Evolutionary conservation across 2,797 vertebrate genomes (phyloP), one percentile per base, ranked within the genome.

Genomic region (Enteromius viviparus): DNA sequence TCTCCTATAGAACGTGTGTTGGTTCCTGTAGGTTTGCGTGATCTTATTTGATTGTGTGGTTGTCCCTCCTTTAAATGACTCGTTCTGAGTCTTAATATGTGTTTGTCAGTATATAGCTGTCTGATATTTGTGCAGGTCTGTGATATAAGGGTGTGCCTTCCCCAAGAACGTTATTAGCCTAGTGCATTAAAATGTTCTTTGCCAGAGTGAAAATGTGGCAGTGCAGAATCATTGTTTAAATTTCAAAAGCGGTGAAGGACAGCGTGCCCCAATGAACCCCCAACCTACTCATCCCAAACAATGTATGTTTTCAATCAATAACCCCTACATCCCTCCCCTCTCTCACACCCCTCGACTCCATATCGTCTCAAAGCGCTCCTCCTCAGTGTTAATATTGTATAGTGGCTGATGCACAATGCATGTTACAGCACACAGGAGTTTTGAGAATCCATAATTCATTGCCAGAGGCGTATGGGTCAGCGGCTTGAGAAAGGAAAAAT

Each of bases 361-460:
- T 32, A 21, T 53, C 19, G 9, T 71, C 34, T 64, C 45, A 78
- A 62, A 62, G 40, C 11, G 2, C 58, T 74, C 47, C n/a, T 51
- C 62, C 12, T 26, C 15, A 17, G 23, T 84, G 89, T 93, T 90
- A 93, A 93, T 93, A 91, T 90, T 94, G 89, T 82, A 92, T 91
- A 87, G 72, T 82, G 17, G 86, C 86, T 89, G 90, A 92, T 87
- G 86, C 89, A 87, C 87, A 84, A 71, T 91, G 88, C 90, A 87
- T 90, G 85, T 90, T 92, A 77, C 76, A 65, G 75, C 84, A 47
- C 78, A 82, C 49, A 5, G 85, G 83, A 70, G 71, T 71, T 87
- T 87, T 75, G 85, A 84, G 72, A 77, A 93, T 93, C 88, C 90
- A 90, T 93, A 90, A 93, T 93, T 93, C 81, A 93, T 91, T 51